phyloP scores from a whole-genome alignment of 2,888 invertebrate species.

The Hydroisotoma schaefferi region DNA sequence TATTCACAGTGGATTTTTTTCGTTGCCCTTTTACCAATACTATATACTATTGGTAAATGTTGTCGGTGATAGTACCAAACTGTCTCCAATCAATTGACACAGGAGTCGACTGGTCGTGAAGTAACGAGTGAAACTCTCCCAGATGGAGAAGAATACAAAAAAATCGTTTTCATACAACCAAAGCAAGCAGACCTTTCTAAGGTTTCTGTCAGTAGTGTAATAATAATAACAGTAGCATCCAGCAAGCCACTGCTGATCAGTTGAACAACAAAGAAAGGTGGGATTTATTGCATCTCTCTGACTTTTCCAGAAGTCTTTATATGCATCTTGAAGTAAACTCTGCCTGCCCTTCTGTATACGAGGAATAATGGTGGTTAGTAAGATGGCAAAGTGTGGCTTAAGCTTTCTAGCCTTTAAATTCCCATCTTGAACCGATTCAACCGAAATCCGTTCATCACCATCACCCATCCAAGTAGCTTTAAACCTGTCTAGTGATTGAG shows the following conservation, averaged over 20 bases:
- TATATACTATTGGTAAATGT: too few species aligned
- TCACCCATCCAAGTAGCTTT: slow-evolving; percentile 5
- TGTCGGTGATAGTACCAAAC: too few species aligned
- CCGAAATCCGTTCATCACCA: slow-evolving; percentile 39
- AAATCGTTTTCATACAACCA: background rate
- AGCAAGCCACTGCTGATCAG: too few species aligned
- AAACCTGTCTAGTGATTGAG: slow-evolving; percentile 40
- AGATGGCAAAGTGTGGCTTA: too few species aligned
- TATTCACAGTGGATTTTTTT: background rate
- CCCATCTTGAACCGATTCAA: slow-evolving; percentile 21
- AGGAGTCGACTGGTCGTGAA: background rate
- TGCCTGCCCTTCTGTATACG: background rate
- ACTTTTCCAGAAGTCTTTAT: slow-evolving; percentile 7
- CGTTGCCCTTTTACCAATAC: too few species aligned
- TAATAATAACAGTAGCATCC: too few species aligned
- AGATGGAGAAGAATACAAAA: background rate
- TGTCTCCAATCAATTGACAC: slow-evolving; percentile 11
- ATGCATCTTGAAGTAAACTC: background rate
- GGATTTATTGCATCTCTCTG: slow-evolving; percentile 45
- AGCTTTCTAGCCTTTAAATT: too few species aligned
- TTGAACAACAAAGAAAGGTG: slow-evolving; percentile 42
- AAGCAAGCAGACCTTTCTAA: too few species aligned
- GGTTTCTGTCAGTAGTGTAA: too few species aligned
- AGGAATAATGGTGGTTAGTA: too few species aligned
- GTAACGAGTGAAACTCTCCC: slow-evolving; percentile 2